A percentile compares a stretch with the other conserved stretches of the same genome.
Evolutionary conservation across 2,113 vertebrate genomes (phyloP).

Genomic region (Potamarius usumacintae): DNA sequence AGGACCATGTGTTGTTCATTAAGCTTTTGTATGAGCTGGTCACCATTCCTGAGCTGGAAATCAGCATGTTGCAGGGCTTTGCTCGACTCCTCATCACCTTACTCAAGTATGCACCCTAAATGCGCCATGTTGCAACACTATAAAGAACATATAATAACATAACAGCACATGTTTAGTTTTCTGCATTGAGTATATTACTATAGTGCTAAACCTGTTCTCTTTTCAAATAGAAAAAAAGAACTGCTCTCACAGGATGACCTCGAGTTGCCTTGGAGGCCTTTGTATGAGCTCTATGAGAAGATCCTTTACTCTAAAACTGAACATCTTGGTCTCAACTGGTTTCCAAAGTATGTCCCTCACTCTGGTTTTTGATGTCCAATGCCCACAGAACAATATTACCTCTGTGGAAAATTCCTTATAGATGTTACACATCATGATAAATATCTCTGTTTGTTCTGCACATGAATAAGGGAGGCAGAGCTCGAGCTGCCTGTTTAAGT

Average conservation of each 20-base stretch:
- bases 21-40: constrained; percentile 92
- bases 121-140: not conserved
- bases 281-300: constrained; percentile 88
- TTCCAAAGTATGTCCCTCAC: constrained; percentile 85
- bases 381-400: not conserved
- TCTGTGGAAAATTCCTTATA: not conserved
- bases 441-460: constrained; percentile 28
- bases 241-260: constrained; percentile 92
- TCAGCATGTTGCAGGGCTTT: constrained; percentile 94
- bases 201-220: not conserved
- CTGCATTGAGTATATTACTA: not conserved
- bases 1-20: constrained; percentile 93
- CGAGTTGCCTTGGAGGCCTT: constrained; percentile 91
- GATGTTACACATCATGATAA: constrained; percentile 18
- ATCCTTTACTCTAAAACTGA: constrained; percentile 94
- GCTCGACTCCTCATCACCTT: constrained; percentile 89
- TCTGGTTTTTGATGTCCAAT: not conserved
- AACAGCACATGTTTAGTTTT: not conserved
- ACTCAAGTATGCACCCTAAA: constrained; percentile 77
- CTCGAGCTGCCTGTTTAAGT: constrained; percentile 19
- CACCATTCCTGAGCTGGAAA: constrained; percentile 89
- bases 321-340: constrained; percentile 95
- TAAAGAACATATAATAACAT: not conserved
- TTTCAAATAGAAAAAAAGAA: constrained; percentile 81
- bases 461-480: not conserved